Conservation (phyloP, 2,113 vertebrate species). For the Podarcis raffonei region DNA sequence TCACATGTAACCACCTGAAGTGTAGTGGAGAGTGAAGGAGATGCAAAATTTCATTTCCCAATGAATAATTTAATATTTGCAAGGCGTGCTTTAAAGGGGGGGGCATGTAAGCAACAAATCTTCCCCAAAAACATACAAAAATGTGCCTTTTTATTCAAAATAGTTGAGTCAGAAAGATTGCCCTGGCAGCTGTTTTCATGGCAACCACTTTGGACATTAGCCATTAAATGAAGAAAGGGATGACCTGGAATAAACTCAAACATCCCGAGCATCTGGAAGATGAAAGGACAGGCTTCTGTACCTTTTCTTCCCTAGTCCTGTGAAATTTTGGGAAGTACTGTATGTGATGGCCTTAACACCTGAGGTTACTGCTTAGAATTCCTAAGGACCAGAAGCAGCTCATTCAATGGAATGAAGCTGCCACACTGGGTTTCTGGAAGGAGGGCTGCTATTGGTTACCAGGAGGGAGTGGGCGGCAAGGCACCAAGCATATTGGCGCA, state of each 20-base stretch:
- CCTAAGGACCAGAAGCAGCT: neutral
- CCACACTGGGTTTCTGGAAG: too few species aligned
- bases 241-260: neutral
- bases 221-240: neutral
- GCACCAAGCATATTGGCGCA: too few species aligned
- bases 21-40: neutral
- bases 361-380: neutral
- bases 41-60: neutral
- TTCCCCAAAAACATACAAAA: neutral
- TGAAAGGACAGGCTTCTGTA: neutral
- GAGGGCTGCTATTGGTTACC: too few species aligned
- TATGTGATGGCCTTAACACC: neutral
- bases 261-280: neutral
- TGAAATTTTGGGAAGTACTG: neutral
- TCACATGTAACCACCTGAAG: neutral
- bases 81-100: neutral
- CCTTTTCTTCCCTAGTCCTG: neutral
- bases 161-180: neutral
- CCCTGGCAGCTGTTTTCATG: neutral
- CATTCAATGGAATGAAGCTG: too few species aligned
- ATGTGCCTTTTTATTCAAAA: neutral
- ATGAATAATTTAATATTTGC: neutral
- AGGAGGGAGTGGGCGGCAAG: too few species aligned
- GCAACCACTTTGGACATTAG: neutral
- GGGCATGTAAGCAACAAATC: neutral